These are phyloP conservation scores for Thaleichthys pacificus DNA, from an alignment of 2,797 vertebrate genomes.

Conservation along the genomic window DNA sequence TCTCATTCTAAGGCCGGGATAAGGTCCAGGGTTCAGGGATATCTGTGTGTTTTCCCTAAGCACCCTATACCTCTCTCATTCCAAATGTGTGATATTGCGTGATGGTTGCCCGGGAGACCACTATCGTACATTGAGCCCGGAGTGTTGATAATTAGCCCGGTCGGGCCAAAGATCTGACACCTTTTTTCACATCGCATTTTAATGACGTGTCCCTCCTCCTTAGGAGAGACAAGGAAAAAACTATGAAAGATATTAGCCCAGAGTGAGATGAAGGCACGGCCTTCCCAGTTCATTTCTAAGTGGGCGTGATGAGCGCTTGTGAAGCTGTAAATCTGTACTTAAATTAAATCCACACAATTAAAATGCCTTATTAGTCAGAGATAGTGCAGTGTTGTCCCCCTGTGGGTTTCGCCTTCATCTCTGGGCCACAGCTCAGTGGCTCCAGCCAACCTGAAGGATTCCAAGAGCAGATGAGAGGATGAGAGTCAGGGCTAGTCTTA, in stretches of 20 bases:
- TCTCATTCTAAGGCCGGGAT: background rate
- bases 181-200: conserved; percentile 62
- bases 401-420: conserved; percentile 46
- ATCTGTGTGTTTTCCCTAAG: conserved; percentile 23
- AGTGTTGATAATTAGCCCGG: conserved; percentile 73
- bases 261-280: conserved; percentile 29
- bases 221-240: conserved; percentile 13
- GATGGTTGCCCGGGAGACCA: conserved; percentile 68
- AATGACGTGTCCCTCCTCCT: conserved; percentile 57
- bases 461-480: conserved; percentile 40
- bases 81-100: conserved; percentile 71
- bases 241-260: conserved; percentile 26
- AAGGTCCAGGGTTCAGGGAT: background rate
- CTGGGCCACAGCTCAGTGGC: conserved; percentile 24
- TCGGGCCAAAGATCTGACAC: conserved; percentile 66
- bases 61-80: conserved; percentile 41
- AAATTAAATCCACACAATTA: conserved; percentile 49
- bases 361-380: conserved; percentile 59
- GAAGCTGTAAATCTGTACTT: conserved; percentile 53
- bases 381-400: conserved; percentile 42
- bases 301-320: conserved; percentile 39
- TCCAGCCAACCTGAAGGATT: conserved; percentile 46
- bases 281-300: conserved; percentile 40
- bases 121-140: conserved; percentile 57
- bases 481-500: conserved; percentile 59